Conservation (phyloP, 2,797 vertebrate genomes). For the Scarus forsteni region DNA sequence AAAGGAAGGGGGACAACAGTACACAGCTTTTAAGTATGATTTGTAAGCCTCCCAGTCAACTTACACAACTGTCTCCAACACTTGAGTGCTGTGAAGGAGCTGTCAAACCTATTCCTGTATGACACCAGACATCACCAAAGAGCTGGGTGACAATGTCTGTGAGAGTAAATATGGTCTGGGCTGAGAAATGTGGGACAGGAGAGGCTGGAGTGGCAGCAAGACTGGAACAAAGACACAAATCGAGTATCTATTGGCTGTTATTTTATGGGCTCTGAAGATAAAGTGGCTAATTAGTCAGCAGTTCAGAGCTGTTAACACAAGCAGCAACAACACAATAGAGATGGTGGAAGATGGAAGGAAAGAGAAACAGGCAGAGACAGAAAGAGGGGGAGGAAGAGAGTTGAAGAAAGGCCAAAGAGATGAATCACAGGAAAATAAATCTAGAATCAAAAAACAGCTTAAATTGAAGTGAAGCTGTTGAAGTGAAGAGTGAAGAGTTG, state of each 20-base stretch:
- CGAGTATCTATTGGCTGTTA: conserved; percentile 52
- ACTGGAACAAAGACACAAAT: conserved; percentile 40
- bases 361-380: conserved; percentile 24
- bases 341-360: conserved; percentile 28
- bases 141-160: conserved; percentile 32
- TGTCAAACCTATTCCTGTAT: conserved; percentile 50
- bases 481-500: too few relatives aligned
- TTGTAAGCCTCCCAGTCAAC: conserved; percentile 30
- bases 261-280: conserved; percentile 72
- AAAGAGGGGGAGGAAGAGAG: conserved; percentile 9
- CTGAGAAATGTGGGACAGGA: conserved; percentile 24
- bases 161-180: conserved; percentile 47
- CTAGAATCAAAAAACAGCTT: conserved; percentile 19
- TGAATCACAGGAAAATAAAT: conserved; percentile 38
- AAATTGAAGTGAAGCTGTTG: conserved; percentile 43
- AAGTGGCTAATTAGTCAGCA: conserved; percentile 77
- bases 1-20: conserved; percentile 8
- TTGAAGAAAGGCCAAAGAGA: conserved; percentile 33
- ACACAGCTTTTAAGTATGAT: conserved; percentile 12
- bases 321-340: conserved; percentile 60
- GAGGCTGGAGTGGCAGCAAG: conserved; percentile 25
- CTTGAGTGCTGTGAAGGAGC: conserved; percentile 35
- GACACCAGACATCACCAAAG: conserved; percentile 52
- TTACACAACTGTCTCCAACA: conserved; percentile 36
- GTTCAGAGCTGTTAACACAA: conserved; percentile 78